Evolutionary conservation across 2,888 invertebrate species (phyloP).

Genomic region (Troides aeacus): DNA sequence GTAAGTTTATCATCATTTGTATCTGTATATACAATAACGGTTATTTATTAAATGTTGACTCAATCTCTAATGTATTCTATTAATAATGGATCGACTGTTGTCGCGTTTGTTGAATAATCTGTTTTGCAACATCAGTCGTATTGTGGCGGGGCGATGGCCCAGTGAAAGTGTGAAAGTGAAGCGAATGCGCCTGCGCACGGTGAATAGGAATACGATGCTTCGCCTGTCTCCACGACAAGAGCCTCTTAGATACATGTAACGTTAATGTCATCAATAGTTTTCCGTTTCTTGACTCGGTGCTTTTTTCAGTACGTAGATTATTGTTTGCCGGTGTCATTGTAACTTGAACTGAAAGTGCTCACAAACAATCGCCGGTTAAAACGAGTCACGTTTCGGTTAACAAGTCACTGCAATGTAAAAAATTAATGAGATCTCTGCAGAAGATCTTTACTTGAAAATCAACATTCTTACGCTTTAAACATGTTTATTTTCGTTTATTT

Average conservation of each 20-base stretch:
- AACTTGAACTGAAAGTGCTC: conserved; percentile 14
- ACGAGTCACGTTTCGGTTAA: conserved; percentile 42
- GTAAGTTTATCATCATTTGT: conserved; percentile 4
- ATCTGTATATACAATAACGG: neutral
- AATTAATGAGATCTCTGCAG: conserved; percentile 39
- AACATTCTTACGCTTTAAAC: conserved; percentile 11
- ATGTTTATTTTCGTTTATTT: no score
- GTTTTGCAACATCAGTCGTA: conserved; percentile 62
- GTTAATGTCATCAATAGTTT: conserved; percentile 12
- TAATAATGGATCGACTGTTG: conserved; percentile 24
- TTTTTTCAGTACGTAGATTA: conserved; percentile 1
- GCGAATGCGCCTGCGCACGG: conserved; percentile 63
- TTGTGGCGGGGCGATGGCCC: conserved; percentile 66
- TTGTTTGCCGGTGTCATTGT: conserved; percentile 16
- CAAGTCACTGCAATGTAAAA: conserved; percentile 45
- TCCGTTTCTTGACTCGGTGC: conserved; percentile 3
- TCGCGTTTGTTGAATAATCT: conserved; percentile 65
- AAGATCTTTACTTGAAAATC: conserved; percentile 21
- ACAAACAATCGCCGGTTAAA: conserved; percentile 25
- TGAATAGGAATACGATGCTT: conserved; percentile 34
- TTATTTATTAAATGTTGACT: conserved; percentile 12
- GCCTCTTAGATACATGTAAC: conserved; percentile 8
- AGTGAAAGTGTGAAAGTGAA: conserved; percentile 81
- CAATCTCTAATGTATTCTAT: neutral
- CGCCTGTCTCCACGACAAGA: conserved; percentile 31